phyloP scores from a whole-genome alignment of 1,140 invertebrate genomes.

The Hylyphantes graminicola region DNA sequence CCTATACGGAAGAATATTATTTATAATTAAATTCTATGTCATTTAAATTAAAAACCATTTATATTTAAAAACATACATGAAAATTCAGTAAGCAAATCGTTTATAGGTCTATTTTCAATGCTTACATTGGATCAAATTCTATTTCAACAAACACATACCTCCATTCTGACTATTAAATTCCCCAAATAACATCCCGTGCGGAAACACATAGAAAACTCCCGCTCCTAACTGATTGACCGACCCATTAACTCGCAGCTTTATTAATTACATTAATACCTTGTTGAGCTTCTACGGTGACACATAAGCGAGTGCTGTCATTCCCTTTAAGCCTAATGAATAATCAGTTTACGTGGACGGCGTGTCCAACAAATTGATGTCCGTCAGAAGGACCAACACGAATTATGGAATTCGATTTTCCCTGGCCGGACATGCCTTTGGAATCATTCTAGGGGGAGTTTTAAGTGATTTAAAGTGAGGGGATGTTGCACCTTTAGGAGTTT shows the following conservation, averaged over 20 bases:
- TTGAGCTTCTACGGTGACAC: slow-evolving; percentile 48
- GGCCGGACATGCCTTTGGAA: slow-evolving; percentile 20
- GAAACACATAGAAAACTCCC: neutral
- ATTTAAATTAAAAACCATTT: too few species aligned
- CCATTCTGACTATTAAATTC: too few species aligned
- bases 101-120: too few species aligned
- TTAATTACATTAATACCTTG: slow-evolving; percentile 59
- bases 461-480: slow-evolving; percentile 9
- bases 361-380: slow-evolving; percentile 55
- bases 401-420: slow-evolving; percentile 50
- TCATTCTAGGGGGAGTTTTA: neutral
- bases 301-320: slow-evolving; percentile 46
- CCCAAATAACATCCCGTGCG: too few species aligned
- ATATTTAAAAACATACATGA: too few species aligned
- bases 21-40: too few species aligned
- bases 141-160: too few species aligned
- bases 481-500: too few species aligned
- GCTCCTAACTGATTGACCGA: slow-evolving; percentile 32
- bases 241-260: slow-evolving; percentile 58
- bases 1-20: too few species aligned
- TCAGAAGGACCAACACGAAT: slow-evolving; percentile 34
- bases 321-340: slow-evolving; percentile 58
- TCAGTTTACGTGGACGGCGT: slow-evolving; percentile 57
- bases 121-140: too few species aligned
- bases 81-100: too few species aligned